Conservation (phyloP, 2,113 vertebrate genomes). For the Cyprinodon variegatus region DNA sequence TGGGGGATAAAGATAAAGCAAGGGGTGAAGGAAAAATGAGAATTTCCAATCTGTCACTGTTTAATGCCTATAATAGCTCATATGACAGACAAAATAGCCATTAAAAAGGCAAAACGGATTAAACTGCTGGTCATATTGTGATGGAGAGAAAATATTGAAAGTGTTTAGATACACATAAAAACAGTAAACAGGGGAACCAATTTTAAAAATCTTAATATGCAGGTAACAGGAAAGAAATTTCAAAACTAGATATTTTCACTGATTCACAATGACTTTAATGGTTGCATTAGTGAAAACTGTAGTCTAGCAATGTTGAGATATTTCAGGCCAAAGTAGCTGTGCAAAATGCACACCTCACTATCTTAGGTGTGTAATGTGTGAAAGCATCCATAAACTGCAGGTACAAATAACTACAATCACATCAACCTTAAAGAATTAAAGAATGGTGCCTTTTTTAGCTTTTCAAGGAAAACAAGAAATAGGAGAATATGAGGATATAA, state of each 20-base stretch:
- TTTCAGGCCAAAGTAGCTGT: neutral
- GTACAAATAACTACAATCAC: neutral
- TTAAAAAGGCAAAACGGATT: neutral
- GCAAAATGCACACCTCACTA: neutral
- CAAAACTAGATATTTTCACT: neutral
- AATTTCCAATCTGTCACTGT: neutral
- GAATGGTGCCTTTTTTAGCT: neutral
- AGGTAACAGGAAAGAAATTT: neutral
- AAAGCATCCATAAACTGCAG: neutral
- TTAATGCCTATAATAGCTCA: neutral
- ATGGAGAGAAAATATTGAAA: neutral
- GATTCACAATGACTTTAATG: too few species aligned
- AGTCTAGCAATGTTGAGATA: neutral
- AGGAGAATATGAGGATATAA: neutral
- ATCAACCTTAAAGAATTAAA: neutral
- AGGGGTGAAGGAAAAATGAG: neutral
- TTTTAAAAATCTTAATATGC: neutral
- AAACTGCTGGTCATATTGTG: neutral
- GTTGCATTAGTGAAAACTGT: neutral
- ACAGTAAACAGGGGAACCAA: neutral
- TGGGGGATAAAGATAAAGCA: neutral
- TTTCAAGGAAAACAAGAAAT: neutral
- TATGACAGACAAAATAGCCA: neutral
- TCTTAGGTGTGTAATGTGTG: neutral
- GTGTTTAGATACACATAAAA: neutral